These are phyloP conservation scores for Nettapus auritus DNA, from an alignment of 2,113 vertebrate species.

Conservation along the genomic window DNA sequence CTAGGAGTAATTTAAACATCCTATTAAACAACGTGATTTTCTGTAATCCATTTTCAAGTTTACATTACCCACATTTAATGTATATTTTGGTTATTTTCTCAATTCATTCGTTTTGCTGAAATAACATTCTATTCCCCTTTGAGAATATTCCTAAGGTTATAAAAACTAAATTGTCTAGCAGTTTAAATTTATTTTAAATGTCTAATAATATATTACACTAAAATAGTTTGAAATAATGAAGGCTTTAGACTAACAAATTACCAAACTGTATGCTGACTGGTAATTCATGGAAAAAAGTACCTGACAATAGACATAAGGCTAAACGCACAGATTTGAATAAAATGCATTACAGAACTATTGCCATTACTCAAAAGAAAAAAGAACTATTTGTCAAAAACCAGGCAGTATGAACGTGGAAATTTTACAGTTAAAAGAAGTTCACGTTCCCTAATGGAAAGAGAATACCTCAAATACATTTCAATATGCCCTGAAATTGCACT, in stretches of 20 bases:
- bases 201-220: background rate
- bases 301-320: background rate
- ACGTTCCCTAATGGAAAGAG: background rate
- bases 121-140: background rate
- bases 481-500: background rate
- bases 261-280: background rate
- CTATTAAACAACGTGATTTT: background rate
- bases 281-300: background rate
- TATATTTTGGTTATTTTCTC: constrained; percentile 14
- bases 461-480: background rate
- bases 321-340: background rate
- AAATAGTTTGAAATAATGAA: constrained; percentile 11
- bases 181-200: background rate
- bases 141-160: background rate
- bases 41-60: background rate
- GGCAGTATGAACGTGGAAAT: background rate
- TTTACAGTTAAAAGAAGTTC: background rate
- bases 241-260: background rate
- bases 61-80: background rate
- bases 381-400: background rate
- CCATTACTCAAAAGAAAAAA: background rate
- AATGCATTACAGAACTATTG: background rate
- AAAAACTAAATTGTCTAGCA: background rate
- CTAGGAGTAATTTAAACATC: background rate
- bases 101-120: background rate